Conservation (phyloP, 53 echinoderm and acorn worm genomes). For the Arbacia lixula region DNA sequence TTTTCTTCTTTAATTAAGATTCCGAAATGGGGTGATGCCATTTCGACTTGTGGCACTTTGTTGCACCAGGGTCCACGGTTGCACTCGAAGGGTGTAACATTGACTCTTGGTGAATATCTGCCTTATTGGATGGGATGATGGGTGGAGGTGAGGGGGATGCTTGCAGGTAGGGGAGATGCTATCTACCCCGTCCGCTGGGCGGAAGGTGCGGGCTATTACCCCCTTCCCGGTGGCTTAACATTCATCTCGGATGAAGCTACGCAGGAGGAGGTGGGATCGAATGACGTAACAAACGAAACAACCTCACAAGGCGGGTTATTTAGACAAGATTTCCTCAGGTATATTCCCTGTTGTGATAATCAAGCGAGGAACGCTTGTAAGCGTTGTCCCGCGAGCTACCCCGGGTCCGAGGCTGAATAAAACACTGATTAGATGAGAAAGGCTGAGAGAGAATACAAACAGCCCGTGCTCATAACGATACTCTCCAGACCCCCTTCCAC, state of each 20-base stretch:
- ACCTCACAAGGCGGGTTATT: slow-evolving; percentile 31
- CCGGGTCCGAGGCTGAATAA: too few relatives aligned
- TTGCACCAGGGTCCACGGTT: too few relatives aligned
- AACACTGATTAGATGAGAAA: not conserved
- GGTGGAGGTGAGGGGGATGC: not conserved
- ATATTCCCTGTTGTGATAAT: slow-evolving; percentile 3
- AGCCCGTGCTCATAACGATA: not conserved
- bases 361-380: not conserved
- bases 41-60: too few relatives aligned
- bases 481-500: slow-evolving; percentile 11
- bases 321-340: not conserved
- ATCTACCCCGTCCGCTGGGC: not conserved
- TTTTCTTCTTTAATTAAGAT: too few relatives aligned
- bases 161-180: slow-evolving; percentile 14
- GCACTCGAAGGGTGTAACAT: too few relatives aligned
- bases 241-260: not conserved
- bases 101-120: not conserved
- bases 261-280: slow-evolving; percentile 17
- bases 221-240: slow-evolving; percentile 8
- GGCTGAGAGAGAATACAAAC: slow-evolving; percentile 28
- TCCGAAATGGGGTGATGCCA: too few relatives aligned
- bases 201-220: not conserved
- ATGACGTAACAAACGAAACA: not conserved
- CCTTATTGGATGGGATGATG: not conserved
- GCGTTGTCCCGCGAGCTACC: not conserved